These are phyloP conservation scores for Patella caerulea DNA, from an alignment of 2,888 invertebrate genomes.

Conservation along the genomic window DNA sequence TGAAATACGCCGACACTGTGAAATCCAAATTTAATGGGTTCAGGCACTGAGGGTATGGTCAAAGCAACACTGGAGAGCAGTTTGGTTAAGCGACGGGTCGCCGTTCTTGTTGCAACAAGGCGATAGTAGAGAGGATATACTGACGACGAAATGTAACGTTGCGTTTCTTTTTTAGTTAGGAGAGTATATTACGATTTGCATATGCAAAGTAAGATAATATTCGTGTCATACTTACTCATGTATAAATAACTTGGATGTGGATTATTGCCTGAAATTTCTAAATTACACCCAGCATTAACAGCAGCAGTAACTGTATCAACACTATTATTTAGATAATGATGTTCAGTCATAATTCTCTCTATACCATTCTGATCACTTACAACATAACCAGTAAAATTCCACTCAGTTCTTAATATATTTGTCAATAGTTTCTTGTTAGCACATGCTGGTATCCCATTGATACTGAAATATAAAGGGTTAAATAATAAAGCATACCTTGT, in stretches of 20 bases:
- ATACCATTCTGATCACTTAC: conserved; percentile 65
- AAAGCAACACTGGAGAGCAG: no score
- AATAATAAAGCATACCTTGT: no score
- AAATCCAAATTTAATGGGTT: no score
- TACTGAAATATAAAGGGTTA: conserved; percentile 35
- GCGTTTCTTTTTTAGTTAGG: no score
- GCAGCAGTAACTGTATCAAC: conserved; percentile 49
- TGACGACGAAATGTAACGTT: no score
- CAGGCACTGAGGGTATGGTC: no score
- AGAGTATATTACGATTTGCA: no score
- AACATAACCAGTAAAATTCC: conserved; percentile 63
- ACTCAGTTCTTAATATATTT: conserved; percentile 54
- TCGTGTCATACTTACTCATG: conserved; percentile 15
- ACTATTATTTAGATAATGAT: conserved; percentile 51
- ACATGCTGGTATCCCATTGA: conserved; percentile 66
- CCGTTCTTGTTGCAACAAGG: no score
- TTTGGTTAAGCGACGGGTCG: no score
- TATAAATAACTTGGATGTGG: conserved; percentile 24
- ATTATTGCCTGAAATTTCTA: conserved; percentile 44
- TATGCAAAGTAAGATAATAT: no score
- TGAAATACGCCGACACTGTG: no score
- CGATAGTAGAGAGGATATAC: no score
- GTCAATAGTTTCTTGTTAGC: conserved; percentile 57
- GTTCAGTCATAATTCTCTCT: conserved; percentile 50
- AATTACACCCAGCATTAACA: conserved; percentile 53